phyloP scores from a whole-genome alignment of 2,113 vertebrate genomes.

The Camelus bactrianus region DNA sequence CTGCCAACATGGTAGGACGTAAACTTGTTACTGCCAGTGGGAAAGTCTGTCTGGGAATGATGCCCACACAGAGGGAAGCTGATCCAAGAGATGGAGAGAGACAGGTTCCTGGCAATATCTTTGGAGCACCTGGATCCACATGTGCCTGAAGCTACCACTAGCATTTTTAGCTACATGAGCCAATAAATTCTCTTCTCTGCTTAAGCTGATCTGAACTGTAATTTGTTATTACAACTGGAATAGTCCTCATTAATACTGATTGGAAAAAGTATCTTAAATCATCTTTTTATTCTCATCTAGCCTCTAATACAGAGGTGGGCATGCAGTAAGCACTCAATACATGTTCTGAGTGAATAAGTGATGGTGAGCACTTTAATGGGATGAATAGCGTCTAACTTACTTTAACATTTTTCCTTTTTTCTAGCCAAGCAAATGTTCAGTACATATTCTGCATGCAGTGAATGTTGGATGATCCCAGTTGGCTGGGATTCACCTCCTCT shows the following conservation, averaged over 20 bases:
- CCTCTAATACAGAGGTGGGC: background rate
- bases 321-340: background rate
- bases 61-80: background rate
- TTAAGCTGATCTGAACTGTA: background rate
- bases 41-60: constrained; percentile 23
- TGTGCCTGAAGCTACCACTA: constrained; percentile 44
- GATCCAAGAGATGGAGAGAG: background rate
- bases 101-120: background rate
- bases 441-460: background rate
- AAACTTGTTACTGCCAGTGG: background rate
- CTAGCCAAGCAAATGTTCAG: background rate
- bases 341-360: background rate
- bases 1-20: background rate
- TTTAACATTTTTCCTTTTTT: background rate
- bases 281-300: constrained; percentile 18
- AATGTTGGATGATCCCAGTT: background rate
- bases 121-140: constrained; percentile 34
- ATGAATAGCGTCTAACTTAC: background rate
- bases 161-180: background rate
- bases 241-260: background rate
- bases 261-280: constrained; percentile 27
- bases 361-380: background rate
- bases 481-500: background rate
- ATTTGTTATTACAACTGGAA: background rate
- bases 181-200: background rate